phyloP scores from a whole-genome alignment of 2,113 vertebrate species.

The Bubo scandiacus region DNA sequence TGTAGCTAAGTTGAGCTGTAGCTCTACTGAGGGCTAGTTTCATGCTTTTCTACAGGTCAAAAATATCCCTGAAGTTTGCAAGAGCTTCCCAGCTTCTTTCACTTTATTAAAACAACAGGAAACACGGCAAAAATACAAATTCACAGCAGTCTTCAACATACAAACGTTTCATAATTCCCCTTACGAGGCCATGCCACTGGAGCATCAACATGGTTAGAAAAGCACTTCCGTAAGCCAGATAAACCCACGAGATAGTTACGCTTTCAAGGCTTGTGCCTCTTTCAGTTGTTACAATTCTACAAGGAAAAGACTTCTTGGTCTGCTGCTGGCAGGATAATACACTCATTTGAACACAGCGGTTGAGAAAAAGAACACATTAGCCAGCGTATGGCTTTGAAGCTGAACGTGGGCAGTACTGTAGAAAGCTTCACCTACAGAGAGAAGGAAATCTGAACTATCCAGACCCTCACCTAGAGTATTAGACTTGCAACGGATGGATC shows the following conservation, averaged over 20 bases:
- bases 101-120: background rate
- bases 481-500: slow-evolving; percentile 91
- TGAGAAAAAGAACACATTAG: background rate
- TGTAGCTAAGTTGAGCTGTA: background rate
- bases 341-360: fast-evolving
- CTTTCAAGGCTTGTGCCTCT: background rate
- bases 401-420: fast-evolving
- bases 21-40: background rate
- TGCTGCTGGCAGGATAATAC: background rate
- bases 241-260: background rate
- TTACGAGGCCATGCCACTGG: background rate
- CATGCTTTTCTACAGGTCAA: background rate
- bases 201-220: background rate
- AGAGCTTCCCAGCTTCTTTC: background rate
- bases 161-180: background rate
- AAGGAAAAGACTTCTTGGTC: background rate
- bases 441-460: background rate
- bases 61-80: background rate
- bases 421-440: background rate
- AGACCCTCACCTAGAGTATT: slow-evolving; percentile 84
- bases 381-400: background rate
- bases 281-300: background rate
- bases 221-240: background rate
- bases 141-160: background rate
- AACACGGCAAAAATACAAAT: background rate